Evolutionary conservation across 1,140 invertebrate species (phyloP).

Genomic region (Ostrea denselamellosa): DNA sequence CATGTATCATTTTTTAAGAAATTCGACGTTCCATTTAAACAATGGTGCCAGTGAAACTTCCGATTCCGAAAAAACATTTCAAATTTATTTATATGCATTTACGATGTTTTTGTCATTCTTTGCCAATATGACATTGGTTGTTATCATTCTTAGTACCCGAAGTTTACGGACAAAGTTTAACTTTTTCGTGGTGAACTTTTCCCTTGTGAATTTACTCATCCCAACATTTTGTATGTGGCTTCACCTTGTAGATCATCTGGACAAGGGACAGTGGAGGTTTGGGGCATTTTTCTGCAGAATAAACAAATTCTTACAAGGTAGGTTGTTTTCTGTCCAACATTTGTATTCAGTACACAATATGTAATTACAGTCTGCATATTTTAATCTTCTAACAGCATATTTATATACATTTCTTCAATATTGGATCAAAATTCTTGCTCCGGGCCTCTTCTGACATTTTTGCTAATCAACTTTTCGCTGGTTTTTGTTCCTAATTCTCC

Average conservation of each 20-base stretch:
- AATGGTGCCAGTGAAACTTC: conserved; percentile 42
- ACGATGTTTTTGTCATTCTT: conserved; percentile 65
- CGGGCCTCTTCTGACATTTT: no score
- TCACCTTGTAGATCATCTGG: conserved; percentile 75
- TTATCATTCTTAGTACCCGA: conserved; percentile 64
- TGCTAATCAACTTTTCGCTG: no score
- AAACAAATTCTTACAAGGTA: conserved; percentile 80
- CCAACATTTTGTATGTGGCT: conserved; percentile 80
- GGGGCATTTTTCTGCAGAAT: conserved; percentile 80
- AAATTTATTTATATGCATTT: conserved; percentile 67
- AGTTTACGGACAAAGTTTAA: conserved; percentile 82
- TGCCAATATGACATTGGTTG: conserved; percentile 67
- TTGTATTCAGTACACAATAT: not conserved
- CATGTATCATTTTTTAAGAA: not conserved
- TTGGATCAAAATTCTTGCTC: no score
- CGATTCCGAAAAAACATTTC: conserved; percentile 60
- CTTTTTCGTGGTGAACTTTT: conserved; percentile 94
- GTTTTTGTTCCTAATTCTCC: no score
- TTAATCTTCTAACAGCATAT: not conserved
- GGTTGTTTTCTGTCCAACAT: not conserved
- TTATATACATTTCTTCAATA: not conserved
- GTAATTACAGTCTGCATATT: no score
- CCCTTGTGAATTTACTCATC: conserved; percentile 92
- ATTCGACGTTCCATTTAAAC: not conserved
- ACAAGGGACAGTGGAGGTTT: conserved; percentile 71